phyloP scores from a whole-genome alignment of 37 sponge, comb jelly and placozoan genomes.

The Hormiphora californensis region DNA sequence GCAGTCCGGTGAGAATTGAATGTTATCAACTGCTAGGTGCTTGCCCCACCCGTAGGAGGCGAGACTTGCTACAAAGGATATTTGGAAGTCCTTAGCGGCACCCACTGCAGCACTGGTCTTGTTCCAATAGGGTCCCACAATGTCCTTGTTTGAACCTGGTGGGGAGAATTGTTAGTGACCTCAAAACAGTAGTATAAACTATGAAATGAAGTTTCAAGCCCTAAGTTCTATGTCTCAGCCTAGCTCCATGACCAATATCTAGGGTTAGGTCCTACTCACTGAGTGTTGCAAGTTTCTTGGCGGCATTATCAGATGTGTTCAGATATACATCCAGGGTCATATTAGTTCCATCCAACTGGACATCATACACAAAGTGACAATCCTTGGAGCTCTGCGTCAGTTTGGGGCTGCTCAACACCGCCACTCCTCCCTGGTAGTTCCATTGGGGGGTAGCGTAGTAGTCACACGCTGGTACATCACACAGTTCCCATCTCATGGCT shows the following conservation, averaged over 20 bases:
- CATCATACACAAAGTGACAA: neutral
- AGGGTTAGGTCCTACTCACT: neutral
- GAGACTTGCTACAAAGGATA: neutral
- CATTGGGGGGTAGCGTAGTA: constrained; percentile 11
- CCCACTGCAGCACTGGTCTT: neutral
- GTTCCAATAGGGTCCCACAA: constrained; percentile 10
- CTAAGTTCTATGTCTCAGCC: too few species aligned
- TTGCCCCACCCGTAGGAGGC: neutral
- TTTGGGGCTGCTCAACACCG: neutral
- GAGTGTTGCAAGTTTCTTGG: neutral
- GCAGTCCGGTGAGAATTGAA: constrained; percentile 17
- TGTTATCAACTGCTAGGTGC: constrained; percentile 20
- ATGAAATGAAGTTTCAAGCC: too few species aligned
- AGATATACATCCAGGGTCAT: constrained; percentile 16
- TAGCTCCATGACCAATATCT: neutral
- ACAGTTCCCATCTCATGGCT: neutral
- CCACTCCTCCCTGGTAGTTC: constrained; percentile 6
- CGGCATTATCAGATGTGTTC: neutral
- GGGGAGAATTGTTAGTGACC: too few species aligned
- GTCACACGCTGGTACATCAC: neutral
- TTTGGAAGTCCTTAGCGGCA: neutral
- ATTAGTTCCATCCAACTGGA: constrained; percentile 29
- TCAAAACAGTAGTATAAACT: too few species aligned
- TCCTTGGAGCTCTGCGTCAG: neutral
- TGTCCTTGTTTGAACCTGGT: neutral